A percentile compares a stretch with the other conserved stretches of the same genome.
These are phyloP conservation scores for Zingel zingel DNA, from an alignment of 2,113 vertebrate genomes.

Conservation along the genomic window DNA sequence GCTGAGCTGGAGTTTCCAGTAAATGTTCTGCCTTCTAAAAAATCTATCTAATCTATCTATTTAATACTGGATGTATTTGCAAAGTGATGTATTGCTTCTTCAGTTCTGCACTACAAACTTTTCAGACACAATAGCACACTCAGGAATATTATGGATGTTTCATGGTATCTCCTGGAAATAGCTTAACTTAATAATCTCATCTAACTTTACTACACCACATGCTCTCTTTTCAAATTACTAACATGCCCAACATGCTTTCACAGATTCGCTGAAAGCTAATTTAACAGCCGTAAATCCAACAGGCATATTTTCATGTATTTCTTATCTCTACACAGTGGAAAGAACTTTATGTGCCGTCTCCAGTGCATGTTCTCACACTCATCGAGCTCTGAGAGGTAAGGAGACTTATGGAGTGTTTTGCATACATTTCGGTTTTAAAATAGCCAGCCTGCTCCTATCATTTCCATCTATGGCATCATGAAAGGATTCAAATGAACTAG, in stretches of 20 bases:
- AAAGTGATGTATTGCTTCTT: neutral
- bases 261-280: constrained; percentile 73
- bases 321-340: constrained; percentile 80
- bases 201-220: neutral
- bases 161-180: constrained; percentile 36
- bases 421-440: constrained; percentile 77
- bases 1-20: neutral
- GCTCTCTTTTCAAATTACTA: constrained; percentile 66
- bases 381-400: constrained; percentile 82
- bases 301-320: constrained; percentile 54
- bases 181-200: neutral
- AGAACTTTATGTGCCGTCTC: constrained; percentile 85
- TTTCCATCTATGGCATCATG: constrained; percentile 81
- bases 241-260: constrained; percentile 75
- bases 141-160: neutral
- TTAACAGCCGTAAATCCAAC: constrained; percentile 65
- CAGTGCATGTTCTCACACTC: constrained; percentile 85
- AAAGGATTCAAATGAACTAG: constrained; percentile 72
- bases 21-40: neutral
- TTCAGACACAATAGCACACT: neutral
- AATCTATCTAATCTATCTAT: neutral
- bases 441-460: constrained; percentile 64
- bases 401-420: constrained; percentile 71
- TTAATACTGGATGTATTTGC: neutral
- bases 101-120: neutral